These are phyloP conservation scores for Polyergus mexicanus DNA, from an alignment of 1,140 invertebrate species.

Conservation along the genomic window DNA sequence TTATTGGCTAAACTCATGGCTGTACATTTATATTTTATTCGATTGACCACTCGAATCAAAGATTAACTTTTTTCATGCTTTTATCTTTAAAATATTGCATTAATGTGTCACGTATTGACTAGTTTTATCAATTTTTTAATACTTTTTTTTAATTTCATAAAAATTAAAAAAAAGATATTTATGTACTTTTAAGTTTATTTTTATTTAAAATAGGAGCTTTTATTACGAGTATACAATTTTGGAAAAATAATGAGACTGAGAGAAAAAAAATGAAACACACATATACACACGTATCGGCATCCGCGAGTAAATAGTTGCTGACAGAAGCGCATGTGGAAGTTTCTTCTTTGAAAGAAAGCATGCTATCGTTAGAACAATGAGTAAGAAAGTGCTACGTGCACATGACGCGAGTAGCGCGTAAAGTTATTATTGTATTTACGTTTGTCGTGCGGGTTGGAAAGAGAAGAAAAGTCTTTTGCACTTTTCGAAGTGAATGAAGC, in stretches of 20 bases:
- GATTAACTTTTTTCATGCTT: not conserved
- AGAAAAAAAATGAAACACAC: too few species aligned
- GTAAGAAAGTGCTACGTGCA: conserved; percentile 39
- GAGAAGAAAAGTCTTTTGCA: not conserved
- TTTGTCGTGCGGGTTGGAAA: conserved; percentile 18
- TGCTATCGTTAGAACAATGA: not conserved
- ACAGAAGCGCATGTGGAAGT: conserved; percentile 42
- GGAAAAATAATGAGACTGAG: not conserved
- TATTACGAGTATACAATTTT: not conserved
- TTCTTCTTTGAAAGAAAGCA: conserved; percentile 41
- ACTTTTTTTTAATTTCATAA: not conserved
- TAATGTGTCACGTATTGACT: not conserved
- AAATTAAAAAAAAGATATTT: not conserved
- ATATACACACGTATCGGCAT: too few species aligned
- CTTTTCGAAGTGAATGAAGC: not conserved
- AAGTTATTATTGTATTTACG: conserved; percentile 60
- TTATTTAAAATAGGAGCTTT: not conserved
- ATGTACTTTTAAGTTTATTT: not conserved
- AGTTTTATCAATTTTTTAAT: not conserved
- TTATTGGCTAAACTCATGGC: not conserved
- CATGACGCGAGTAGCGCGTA: conserved; percentile 25
- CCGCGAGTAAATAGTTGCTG: conserved; percentile 39
- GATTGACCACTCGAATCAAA: conserved; percentile 8
- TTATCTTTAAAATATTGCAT: not conserved
- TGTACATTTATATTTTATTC: conserved; percentile 40